Evolutionary conservation across 2,113 vertebrate genomes (phyloP).

Genomic region (Melanocharis versteri): DNA sequence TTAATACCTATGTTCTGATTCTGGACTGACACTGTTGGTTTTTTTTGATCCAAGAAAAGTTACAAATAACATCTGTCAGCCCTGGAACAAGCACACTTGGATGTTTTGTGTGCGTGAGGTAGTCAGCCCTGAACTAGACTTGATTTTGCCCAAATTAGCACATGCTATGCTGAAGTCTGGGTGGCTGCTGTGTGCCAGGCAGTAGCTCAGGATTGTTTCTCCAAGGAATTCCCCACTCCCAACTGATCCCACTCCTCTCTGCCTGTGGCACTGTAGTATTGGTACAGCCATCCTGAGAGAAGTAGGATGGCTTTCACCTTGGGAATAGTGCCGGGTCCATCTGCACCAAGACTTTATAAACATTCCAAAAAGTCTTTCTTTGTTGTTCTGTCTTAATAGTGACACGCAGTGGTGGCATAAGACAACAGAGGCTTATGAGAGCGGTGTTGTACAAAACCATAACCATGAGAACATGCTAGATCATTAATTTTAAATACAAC

Average conservation of each 20-base stretch:
- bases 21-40: background rate
- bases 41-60: background rate
- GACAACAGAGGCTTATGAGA: background rate
- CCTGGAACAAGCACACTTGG: background rate
- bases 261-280: accelerated
- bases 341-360: background rate
- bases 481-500: background rate
- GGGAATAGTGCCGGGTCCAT: background rate
- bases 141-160: background rate
- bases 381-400: slow-evolving; percentile 26
- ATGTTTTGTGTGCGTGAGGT: accelerated
- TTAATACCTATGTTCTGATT: background rate
- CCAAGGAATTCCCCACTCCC: background rate
- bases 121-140: background rate
- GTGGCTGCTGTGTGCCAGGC: background rate
- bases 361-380: background rate
- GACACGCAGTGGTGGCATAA: background rate
- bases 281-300: accelerated
- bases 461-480: background rate
- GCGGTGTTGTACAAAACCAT: background rate
- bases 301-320: background rate
- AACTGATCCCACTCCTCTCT: background rate
- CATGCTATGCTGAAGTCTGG: background rate
- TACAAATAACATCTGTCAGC: background rate
- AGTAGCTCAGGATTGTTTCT: background rate